Evolutionary conservation across 2,113 vertebrate species (phyloP).

Genomic region (Capreolus pygargus): DNA sequence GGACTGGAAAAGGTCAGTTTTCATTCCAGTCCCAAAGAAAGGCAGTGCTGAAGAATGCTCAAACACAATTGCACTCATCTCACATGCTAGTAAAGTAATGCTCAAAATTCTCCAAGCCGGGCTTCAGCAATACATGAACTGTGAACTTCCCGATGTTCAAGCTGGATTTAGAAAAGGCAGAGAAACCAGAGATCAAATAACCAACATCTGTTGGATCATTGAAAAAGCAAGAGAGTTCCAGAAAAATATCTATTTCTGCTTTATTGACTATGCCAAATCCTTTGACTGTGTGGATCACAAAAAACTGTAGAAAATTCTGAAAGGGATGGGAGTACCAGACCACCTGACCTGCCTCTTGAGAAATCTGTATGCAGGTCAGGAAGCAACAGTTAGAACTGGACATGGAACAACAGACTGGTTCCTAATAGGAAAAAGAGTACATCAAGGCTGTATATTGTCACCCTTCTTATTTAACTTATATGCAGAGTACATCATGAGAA

Average conservation of each 20-base stretch:
- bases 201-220: neutral
- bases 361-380: neutral
- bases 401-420: neutral
- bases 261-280: neutral
- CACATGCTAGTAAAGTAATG: neutral
- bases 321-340: neutral
- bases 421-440: neutral
- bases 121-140: neutral
- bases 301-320: neutral
- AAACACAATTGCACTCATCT: neutral
- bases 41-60: neutral
- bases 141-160: neutral
- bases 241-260: neutral
- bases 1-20: neutral
- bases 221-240: neutral
- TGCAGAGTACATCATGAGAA: neutral
- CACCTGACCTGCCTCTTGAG: neutral
- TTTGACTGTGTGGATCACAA: neutral
- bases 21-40: neutral
- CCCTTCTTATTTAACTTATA: neutral
- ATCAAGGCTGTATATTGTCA: neutral
- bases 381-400: neutral
- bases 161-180: neutral
- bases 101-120: neutral
- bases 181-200: neutral